Evolutionary conservation across 2,113 vertebrate species (phyloP), one percentile per base, ranked within the genome.

Genomic region (Microcebus jonahi): DNA sequence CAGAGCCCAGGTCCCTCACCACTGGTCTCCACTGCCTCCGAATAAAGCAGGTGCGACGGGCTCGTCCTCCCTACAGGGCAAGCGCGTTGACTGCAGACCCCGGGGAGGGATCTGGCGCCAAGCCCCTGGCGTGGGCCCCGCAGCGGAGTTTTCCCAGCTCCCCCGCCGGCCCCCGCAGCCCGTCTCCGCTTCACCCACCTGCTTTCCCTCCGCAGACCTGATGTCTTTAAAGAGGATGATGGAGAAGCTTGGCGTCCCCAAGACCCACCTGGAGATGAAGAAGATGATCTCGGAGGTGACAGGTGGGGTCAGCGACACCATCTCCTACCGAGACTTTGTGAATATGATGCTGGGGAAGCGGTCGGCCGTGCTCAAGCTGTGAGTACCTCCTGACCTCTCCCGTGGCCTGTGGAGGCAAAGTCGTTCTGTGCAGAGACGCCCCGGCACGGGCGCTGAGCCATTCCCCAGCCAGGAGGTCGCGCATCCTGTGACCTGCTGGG

Each of bases 171-270:
- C 13, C 11, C 48, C 12, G 34, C 12, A 8, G 42, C 59, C 59
- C 27, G 48, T 59, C 80, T 65, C 36, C 27, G 13, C 53, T n/a
- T 11, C 59, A 9, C 1, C 3, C 53, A 61, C 18, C 91, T 95
- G 63, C 82, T 90, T 76, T 53, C 10, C 77, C 45, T 17, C 91
- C 73, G 81, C 97, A 99, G 99, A 99, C 94, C 96, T 99, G 97
- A 99, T 99, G 99, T 99, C 99, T 36, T 98, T 99, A 93, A 99
- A 99, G 98, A 98, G 99, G 97, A 99, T 99, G 99, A 99, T 99
- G 99, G 99, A 99, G 98, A 99, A 99, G 97, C 96, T 99, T 31
- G 99, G 99, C 9, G 99, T 99, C 18, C 99, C 99, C 0, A 99
- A 99, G 98, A 99, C 99, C 36, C 99, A 99, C 97, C 97, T 99